A percentile compares a stretch with the other conserved stretches of the same genome.
phyloP scores from a whole-genome alignment of 1,140 invertebrate species.

The Rhagoletis pomonella region DNA sequence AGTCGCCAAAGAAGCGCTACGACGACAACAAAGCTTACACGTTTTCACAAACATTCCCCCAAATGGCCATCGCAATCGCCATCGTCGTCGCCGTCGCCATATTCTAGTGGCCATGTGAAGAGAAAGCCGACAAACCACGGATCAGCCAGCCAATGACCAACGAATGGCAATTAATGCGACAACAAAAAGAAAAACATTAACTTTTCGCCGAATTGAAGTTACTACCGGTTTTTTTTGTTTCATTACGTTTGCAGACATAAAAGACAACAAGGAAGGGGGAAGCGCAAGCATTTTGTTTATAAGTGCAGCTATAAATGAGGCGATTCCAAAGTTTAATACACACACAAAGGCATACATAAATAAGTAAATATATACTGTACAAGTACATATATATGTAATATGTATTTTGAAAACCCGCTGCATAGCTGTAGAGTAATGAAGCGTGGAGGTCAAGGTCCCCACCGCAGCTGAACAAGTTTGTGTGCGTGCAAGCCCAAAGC shows the following conservation, averaged over 20 bases:
- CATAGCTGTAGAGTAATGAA: slow-evolving; percentile 29
- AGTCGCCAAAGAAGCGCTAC: neutral
- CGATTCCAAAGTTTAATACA: neutral
- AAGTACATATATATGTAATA: no score
- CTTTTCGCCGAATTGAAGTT: slow-evolving; percentile 11
- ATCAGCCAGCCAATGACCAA: slow-evolving; percentile 6
- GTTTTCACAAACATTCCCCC: slow-evolving; percentile 12
- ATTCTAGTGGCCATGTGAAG: neutral
- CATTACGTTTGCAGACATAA: neutral
- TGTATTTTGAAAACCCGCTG: neutral
- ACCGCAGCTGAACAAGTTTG: slow-evolving; percentile 9
- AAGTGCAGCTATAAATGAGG: neutral
- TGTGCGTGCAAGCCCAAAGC: slow-evolving; percentile 13
- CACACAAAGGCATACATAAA: no score
- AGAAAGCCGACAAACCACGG: slow-evolving; percentile 24
- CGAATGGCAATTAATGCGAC: neutral
- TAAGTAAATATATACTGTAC: no score
- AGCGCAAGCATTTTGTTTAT: no score
- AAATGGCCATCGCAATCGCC: neutral
- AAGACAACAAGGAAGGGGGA: neutral
- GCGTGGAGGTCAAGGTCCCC: slow-evolving; percentile 42
- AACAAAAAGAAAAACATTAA: neutral
- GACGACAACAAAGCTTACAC: neutral
- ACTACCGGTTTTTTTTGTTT: slow-evolving; percentile 4
- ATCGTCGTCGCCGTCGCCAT: no score